phyloP scores from a whole-genome alignment of 2,113 vertebrate species.

The Thunnus thynnus region DNA sequence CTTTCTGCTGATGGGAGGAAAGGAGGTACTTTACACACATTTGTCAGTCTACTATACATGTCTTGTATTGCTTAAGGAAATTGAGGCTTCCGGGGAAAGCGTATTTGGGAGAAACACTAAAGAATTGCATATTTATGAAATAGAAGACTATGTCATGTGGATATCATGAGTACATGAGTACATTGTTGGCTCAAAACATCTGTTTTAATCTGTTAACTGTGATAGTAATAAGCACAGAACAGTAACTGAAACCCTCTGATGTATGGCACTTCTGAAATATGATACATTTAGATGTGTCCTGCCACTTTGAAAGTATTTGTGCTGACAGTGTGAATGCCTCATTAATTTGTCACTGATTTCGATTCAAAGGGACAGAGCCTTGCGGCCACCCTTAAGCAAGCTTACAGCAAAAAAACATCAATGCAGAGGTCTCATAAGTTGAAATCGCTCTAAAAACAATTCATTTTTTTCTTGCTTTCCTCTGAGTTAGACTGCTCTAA shows the following conservation, averaged over 20 bases:
- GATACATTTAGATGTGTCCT: background rate
- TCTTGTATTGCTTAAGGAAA: background rate
- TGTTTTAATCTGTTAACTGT: slow-evolving; percentile 2
- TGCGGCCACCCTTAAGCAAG: background rate
- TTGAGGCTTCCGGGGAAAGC: too few relatives aligned
- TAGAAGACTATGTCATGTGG: background rate
- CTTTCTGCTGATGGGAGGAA: too few relatives aligned
- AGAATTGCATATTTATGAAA: background rate
- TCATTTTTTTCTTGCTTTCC: slow-evolving; percentile 28
- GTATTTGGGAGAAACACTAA: background rate
- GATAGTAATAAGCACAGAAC: background rate
- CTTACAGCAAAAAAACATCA: slow-evolving; percentile 31
- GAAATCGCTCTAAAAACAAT: slow-evolving; percentile 27
- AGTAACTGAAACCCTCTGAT: background rate
- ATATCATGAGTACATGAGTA: background rate
- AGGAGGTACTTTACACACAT: background rate
- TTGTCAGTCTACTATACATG: background rate
- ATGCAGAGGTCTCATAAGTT: slow-evolving; percentile 9
- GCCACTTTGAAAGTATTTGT: slow-evolving; percentile 16
- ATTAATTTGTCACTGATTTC: slow-evolving; percentile 50
- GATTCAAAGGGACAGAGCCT: slow-evolving; percentile 42
- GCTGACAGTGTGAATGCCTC: slow-evolving; percentile 24
- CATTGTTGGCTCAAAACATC: background rate
- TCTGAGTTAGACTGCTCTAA: slow-evolving; percentile 30
- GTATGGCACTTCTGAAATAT: background rate